phyloP scores from a whole-genome alignment of 2,113 vertebrate genomes.

The Scopus umbretta region DNA sequence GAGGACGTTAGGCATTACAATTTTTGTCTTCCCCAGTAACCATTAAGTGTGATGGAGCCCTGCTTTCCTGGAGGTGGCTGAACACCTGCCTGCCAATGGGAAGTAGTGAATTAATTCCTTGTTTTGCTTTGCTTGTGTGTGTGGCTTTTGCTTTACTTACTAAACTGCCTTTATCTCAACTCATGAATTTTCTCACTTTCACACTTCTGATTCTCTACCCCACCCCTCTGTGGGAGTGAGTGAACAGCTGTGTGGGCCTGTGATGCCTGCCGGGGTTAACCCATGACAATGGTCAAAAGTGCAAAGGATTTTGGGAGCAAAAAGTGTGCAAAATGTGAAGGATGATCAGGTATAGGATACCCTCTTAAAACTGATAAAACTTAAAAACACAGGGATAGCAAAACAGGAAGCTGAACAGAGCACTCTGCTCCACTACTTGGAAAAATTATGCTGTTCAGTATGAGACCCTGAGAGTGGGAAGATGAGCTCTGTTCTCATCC shows the following conservation, averaged over 20 bases:
- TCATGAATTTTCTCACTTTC: not conserved
- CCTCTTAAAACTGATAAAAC: not conserved
- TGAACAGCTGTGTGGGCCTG: not conserved
- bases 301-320: not conserved
- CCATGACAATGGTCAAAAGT: not conserved
- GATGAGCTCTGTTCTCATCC: not conserved
- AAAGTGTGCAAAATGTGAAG: not conserved
- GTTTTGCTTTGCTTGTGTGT: too few species aligned
- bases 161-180: too few species aligned
- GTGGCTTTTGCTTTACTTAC: too few species aligned
- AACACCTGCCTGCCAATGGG: too few species aligned
- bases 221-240: not conserved
- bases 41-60: not conserved
- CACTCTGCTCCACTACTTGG: not conserved
- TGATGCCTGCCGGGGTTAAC: not conserved
- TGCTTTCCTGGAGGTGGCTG: too few species aligned
- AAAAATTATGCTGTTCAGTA: not conserved
- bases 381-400: not conserved
- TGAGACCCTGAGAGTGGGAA: not conserved
- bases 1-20: accelerated
- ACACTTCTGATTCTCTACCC: not conserved
- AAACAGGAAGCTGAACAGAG: not conserved
- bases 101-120: too few species aligned
- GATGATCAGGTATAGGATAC: not conserved
- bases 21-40: not conserved